Base-by-base conservation (phyloP, 2,888 invertebrate species). In the Busseola fusca region DNA sequence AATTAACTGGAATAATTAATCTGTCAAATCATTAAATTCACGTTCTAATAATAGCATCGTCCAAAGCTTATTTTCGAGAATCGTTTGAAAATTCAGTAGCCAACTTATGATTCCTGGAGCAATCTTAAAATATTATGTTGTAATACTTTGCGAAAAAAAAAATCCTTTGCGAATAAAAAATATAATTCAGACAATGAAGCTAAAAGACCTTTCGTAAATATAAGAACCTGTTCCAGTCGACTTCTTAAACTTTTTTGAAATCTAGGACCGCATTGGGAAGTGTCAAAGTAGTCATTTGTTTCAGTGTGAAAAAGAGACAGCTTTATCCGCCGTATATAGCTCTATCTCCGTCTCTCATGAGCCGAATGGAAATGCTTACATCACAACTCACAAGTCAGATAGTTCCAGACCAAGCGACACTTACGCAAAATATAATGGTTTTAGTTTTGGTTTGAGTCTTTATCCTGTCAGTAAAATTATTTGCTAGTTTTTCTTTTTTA, bases 391-490 rank as follows among this genome's bases (percentile, higher is more conserved):
- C 59, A 30, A 60, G 50, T 58, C 60, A 54, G 40, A 64, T 6
- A 76, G 40, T 64, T 65, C n/a, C 42, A 48, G 57, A 27, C 68
- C 30, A 66, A 66, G 30, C 54, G 57, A 65, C 52, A 60, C 50
- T 68, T 67, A 63, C 50, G 50, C 42, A 80, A 81, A 78, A 80
- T 66, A 56, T 69, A 65, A 80, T 63, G 25, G 40, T 18, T 42
- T 27, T 25, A 69, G 80, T 65, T 77, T 68, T 25, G 25, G 52
- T 14, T 25, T 48, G 6, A 42, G 27, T 30, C 52, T 74, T 60
- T 50, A 59, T 66, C n/a, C 7, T 78, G 58, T 21, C 27, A 52
- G 25, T 45, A 30, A 68, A 42, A 60, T 57, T 57, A 68, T 80
- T 64, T 40, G 21, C 14, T 42, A 72, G 48, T 78, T 50, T 18